phyloP scores from a whole-genome alignment of 23 tunicate genomes.

The Styela clava region DNA sequence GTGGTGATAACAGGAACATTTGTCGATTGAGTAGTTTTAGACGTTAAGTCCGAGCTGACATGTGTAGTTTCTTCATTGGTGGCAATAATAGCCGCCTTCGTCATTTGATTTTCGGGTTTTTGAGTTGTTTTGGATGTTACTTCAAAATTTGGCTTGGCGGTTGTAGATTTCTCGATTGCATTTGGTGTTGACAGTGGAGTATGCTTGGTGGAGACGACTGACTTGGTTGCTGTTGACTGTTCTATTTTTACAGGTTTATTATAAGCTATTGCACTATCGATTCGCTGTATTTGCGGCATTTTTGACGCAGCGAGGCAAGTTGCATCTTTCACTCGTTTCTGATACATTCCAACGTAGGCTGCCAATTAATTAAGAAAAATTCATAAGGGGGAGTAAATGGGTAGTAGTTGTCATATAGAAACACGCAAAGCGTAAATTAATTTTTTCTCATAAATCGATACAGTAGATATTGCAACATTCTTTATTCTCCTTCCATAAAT shows the following conservation, averaged over 20 bases:
- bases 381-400: neutral
- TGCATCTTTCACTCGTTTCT: constrained; percentile 23
- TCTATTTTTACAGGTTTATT: no score
- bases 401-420: no score
- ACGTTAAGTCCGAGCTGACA: no score
- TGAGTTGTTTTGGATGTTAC: neutral
- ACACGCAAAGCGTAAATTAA: no score
- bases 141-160: neutral
- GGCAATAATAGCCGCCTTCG: neutral
- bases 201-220: constrained; percentile 5
- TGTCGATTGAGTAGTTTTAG: no score
- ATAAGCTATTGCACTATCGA: no score
- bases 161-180: constrained; percentile 4
- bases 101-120: neutral
- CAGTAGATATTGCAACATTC: no score
- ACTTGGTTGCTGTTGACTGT: constrained; percentile 13
- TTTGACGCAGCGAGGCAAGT: constrained; percentile 15
- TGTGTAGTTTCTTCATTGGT: neutral
- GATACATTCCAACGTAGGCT: constrained; percentile 31
- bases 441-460: no score
- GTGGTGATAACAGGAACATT: no score
- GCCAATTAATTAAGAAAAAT: neutral
- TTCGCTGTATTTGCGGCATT: constrained; percentile 7
- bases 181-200: no score
- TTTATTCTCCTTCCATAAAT: no score